These are phyloP conservation scores for Caenorhabditis zanzibari DNA, from an alignment of 2,888 invertebrate species.

Conservation along the genomic window DNA sequence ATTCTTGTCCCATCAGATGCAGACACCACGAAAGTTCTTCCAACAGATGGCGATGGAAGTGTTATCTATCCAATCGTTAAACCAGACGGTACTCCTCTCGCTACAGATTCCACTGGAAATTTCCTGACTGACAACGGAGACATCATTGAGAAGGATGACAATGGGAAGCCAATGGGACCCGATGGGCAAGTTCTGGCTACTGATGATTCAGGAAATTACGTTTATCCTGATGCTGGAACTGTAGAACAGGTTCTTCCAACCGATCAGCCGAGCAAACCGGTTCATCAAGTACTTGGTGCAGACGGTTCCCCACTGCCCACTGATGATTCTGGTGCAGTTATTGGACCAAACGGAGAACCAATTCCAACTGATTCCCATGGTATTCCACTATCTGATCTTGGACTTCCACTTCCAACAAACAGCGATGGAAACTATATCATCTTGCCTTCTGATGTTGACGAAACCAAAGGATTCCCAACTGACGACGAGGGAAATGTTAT, in stretches of 20 bases:
- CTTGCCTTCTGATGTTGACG: constrained; percentile 34
- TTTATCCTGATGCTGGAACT: constrained; percentile 8
- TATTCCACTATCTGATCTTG: constrained; percentile 58
- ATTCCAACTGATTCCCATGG: constrained; percentile 68
- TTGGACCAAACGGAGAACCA: constrained; percentile 64
- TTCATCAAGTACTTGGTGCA: constrained; percentile 67
- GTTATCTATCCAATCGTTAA: constrained; percentile 65
- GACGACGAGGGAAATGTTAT: constrained; percentile 64
- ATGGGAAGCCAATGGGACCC: constrained; percentile 55
- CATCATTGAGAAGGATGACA: constrained; percentile 56
- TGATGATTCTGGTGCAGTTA: constrained; percentile 61
- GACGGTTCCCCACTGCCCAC: constrained; percentile 65
- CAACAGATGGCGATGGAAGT: constrained; percentile 69
- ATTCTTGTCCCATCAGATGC: constrained; percentile 53
- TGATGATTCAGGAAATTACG: constrained; percentile 24
- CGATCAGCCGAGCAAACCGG: constrained; percentile 63
- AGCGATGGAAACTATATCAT: constrained; percentile 61
- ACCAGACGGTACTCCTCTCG: constrained; percentile 60
- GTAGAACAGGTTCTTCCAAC: constrained; percentile 60
- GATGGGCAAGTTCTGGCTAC: constrained; percentile 26
- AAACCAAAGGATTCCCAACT: constrained; percentile 52
- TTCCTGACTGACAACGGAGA: constrained; percentile 59
- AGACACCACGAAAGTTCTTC: constrained; percentile 17
- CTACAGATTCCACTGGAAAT: constrained; percentile 70
- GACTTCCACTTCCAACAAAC: constrained; percentile 72